phyloP scores from a whole-genome alignment of 2,797 vertebrate genomes.

The Hoplostethus mediterraneus region DNA sequence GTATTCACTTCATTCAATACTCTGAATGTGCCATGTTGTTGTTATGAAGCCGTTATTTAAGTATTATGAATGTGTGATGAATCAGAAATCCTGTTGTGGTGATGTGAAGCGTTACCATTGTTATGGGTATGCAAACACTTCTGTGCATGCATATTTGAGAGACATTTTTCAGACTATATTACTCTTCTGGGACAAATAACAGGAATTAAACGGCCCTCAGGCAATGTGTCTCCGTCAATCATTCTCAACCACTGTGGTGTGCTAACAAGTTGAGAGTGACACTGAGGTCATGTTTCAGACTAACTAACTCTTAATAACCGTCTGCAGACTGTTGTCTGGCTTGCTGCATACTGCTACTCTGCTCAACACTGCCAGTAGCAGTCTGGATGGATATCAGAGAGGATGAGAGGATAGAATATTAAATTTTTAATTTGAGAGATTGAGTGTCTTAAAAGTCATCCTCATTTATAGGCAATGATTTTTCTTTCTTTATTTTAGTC shows the following conservation, averaged over 20 bases:
- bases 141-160: constrained; percentile 14
- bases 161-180: constrained; percentile 76
- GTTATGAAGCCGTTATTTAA: constrained; percentile 1
- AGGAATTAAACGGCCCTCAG: constrained; percentile 77
- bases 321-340: constrained; percentile 48
- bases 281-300: constrained; percentile 77
- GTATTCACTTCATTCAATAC: neutral
- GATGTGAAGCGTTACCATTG: constrained; percentile 27
- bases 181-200: constrained; percentile 82
- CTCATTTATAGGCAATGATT: constrained; percentile 9
- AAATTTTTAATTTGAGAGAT: constrained; percentile 17
- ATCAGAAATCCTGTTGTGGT: neutral
- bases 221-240: constrained; percentile 81
- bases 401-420: constrained; percentile 23
- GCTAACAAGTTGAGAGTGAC: constrained; percentile 77
- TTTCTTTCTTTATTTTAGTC: constrained; percentile 59
- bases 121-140: constrained; percentile 54
- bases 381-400: constrained; percentile 36
- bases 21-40: neutral
- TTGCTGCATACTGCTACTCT: constrained; percentile 38
- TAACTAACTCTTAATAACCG: constrained; percentile 71
- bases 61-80: neutral
- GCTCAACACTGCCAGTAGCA: constrained; percentile 46
- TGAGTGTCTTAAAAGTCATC: constrained; percentile 1
- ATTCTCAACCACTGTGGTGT: constrained; percentile 73